Base-by-base conservation (phyloP, 2,888 invertebrate species). In the Dynastes grantii region DNA sequence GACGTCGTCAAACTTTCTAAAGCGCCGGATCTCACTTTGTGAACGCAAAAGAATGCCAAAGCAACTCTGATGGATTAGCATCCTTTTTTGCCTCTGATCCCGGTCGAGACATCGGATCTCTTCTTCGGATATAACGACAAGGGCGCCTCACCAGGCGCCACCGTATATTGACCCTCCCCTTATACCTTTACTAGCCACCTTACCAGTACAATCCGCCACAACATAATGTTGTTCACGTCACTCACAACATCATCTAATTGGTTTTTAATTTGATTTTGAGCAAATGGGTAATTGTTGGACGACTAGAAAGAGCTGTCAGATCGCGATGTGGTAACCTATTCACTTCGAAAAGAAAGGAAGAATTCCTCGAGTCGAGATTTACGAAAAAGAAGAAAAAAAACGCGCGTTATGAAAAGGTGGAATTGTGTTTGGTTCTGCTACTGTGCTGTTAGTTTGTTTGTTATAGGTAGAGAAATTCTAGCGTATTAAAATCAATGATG, bases 401-500 rank as follows among this genome's bases (percentile, higher is more conserved):
- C 8, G 8, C 8, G 22, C 22, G 22, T 4, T n/a, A 16, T 22
- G 55, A 58, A 58, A 58, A 22, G 22, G 22, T 8, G 55, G 22
- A 22, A 58, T 58, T 58, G 55, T 58, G 55, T 58, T 58, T 58
- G 22, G 55, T 58, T 27, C 55, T 27, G 55, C 55, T 58, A 58
- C 55, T 58, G 55, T 58, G 55, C 22, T 58, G 55, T 58, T 58
- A 58, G 55, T 58, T 58, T 22, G 55, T 58, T 58, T 58, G 55
- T 58, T 58, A 58, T 58, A 58, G 55, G 55, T 22, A 8, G 55
- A 58, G 22, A 58, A 58, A 58, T 58, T 58, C 55, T 58, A 58
- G 64, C 37, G 64, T 64, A 64, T 64, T 64, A 64, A 32, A 64
- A 64, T 64, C 64, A 64, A 40, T 64, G 64, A 64, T 64, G 64